Evolutionary conservation across 2,888 invertebrate species (phyloP), one percentile per base, ranked within the genome.

Genomic region (Marronus borbonicus): DNA sequence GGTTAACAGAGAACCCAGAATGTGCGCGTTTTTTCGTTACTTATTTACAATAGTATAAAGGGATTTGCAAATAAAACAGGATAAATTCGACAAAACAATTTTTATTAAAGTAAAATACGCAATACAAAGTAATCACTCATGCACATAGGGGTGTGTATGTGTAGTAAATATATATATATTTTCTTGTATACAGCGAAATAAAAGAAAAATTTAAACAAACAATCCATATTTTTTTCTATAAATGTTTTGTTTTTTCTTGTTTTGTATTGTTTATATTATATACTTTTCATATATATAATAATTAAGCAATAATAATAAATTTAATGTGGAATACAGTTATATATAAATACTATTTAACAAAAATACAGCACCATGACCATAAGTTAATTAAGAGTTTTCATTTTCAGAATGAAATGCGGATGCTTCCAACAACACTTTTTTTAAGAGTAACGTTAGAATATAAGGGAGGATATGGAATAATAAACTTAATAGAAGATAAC

Each of bases 301-400:
- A 55, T 28, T 76, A 79, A 79, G 79, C 79, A 79, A 79, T 79
- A 79, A 78, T 78, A 65, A 66, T 66, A 78, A 78, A 66, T 79
- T 79, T 72, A 79, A 70, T 76, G 76, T 79, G 79, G 79, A 79
- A 79, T 79, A 79, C 77, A 77, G 77, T 69, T 77, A 76, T 62
- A 62, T 78, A 78, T 79, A 79, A 79, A 79, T 79, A 79, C 79
- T 79, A 79, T 79, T 79, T 79, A 79, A 79, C 79, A 79, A 76
- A 79, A 79, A 79, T 79, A 77, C 77, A 79, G 79, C 79, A 79
- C 79, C 79, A 72, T 79, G 79, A 79, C 79, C 79, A 79, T 72
- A 77, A 76, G 76, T 79, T 76, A 76, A 79, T 66, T 76, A 68
- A 77, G 58, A 70, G 69, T 31, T 62, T 50, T 62, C 20, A 39